Base-by-base conservation (phyloP, 2,797 vertebrate species). In the Gallinago nigripennis region DNA sequence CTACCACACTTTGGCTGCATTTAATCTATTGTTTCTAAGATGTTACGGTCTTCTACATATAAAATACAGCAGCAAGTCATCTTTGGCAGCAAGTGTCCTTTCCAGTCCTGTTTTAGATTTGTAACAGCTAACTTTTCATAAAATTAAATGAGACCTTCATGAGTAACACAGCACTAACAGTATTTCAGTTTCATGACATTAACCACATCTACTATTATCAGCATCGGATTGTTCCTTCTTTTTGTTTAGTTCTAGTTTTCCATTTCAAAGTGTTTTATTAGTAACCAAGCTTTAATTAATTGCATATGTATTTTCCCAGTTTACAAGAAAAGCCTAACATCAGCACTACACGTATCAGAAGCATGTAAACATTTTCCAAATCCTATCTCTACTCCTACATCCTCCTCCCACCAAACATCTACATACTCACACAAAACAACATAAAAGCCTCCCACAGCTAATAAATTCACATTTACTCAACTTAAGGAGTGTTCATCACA, bases 161-260 rank as follows among this genome's bases (percentile, higher is more conserved):
- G 9, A 95, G 46, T 18, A 8, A 86, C 51, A 69, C 12, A 64
- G 11, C 21, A 81, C 37, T 71, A 73, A 46, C 21, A 61, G 7
- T 28, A 79, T 53, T 92, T 94, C 46, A 58, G 35, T 76, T 89
- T 43, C 51, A 45, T 64, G 8, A 69, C 85, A 82, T 56, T 66
- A 92, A 45, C 41, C 30, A 11, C 43, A 71, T 53, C 35, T 57
- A 35, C 48, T 77, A 16, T 68, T 69, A 77, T 35, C 75, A 58
- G 63, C 71, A 76, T 73, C 27, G 54, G 63, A 82, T 41, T 71
- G 12, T 65, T 90, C n/a, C 37, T 81, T 41, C 43, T 71, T 78
- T 73, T 82, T 89, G n/a, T 89, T 92, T 80, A 92, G 69, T 73
- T 94, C 53, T 43, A 51, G 53, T 79, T 91, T 88, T 94, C 68